phyloP scores from a whole-genome alignment of 2,797 vertebrate species.

The Anguilla megastoma region DNA sequence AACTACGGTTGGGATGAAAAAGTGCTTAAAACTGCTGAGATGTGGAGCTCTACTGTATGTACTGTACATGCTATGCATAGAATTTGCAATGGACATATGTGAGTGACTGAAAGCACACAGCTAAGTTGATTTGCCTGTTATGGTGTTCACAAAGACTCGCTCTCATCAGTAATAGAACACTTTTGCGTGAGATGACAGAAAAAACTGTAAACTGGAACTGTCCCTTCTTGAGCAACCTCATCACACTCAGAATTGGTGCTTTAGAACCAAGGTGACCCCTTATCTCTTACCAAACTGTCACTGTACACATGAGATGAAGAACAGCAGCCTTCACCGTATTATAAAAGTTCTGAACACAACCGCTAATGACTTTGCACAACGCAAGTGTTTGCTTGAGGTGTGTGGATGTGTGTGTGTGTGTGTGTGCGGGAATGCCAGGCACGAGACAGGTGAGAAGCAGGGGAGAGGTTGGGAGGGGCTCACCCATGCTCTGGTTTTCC shows the following conservation, averaged over 20 bases:
- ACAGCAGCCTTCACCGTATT: background rate
- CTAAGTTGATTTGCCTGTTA: background rate
- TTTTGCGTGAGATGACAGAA: background rate
- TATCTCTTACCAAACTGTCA: background rate
- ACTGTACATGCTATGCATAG: no score
- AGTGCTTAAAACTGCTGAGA: no score
- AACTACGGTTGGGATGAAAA: no score
- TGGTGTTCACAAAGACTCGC: no score
- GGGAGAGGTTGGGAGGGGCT: conserved; percentile 36
- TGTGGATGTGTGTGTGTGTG: background rate
- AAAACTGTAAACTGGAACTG: background rate
- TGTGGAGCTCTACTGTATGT: no score
- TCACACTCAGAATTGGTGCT: background rate
- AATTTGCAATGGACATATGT: no score
- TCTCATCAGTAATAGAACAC: background rate
- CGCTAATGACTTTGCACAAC: background rate
- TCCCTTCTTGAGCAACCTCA: background rate
- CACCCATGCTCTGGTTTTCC: conserved; percentile 99
- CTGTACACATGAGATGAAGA: background rate
- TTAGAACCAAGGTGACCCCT: background rate
- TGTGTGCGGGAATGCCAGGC: background rate
- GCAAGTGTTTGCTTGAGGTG: background rate
- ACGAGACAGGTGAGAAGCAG: no score
- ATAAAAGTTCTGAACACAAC: background rate
- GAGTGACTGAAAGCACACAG: background rate